Evolutionary conservation across 2,888 invertebrate genomes (phyloP).

Genomic region (Anthrax anthrax): DNA sequence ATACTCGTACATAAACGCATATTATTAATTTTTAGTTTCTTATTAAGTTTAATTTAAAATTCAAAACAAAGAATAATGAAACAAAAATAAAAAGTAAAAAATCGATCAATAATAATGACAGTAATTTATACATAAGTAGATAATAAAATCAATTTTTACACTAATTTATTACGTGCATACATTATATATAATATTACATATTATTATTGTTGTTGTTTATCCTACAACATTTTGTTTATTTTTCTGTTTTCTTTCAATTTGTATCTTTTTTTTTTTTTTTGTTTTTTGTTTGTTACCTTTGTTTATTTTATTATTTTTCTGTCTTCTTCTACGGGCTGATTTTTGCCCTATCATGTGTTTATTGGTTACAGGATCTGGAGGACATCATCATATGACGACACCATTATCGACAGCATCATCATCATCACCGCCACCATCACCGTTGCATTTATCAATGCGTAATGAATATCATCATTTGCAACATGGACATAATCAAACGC

Average conservation of each 20-base stretch:
- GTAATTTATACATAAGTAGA: too few species aligned
- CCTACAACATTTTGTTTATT: constrained; percentile 2
- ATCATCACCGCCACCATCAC: constrained; percentile 28
- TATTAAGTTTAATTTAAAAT: too few species aligned
- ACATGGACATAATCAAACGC: constrained; percentile 7
- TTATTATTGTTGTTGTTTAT: background rate
- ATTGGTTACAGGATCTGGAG: constrained; percentile 25
- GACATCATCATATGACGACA: constrained; percentile 26
- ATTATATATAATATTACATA: background rate
- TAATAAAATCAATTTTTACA: too few species aligned
- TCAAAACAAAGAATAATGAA: too few species aligned
- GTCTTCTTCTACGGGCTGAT: constrained; percentile 30
- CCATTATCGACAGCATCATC: constrained; percentile 27
- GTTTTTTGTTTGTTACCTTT: constrained; percentile 16
- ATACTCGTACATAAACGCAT: too few species aligned
- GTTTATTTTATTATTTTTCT: constrained; percentile 16
- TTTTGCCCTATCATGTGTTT: constrained; percentile 36
- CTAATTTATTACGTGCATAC: too few species aligned
- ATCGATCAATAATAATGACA: too few species aligned
- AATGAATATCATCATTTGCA: constrained; percentile 2
- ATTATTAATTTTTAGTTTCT: too few species aligned
- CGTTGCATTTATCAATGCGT: constrained; percentile 27
- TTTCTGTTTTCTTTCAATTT: constrained; percentile 6
- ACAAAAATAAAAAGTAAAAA: too few species aligned
- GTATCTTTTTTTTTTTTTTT: constrained; percentile 7